Evolutionary conservation across 1,140 invertebrate genomes (phyloP).

Genomic region (Bicyclus anynana): DNA sequence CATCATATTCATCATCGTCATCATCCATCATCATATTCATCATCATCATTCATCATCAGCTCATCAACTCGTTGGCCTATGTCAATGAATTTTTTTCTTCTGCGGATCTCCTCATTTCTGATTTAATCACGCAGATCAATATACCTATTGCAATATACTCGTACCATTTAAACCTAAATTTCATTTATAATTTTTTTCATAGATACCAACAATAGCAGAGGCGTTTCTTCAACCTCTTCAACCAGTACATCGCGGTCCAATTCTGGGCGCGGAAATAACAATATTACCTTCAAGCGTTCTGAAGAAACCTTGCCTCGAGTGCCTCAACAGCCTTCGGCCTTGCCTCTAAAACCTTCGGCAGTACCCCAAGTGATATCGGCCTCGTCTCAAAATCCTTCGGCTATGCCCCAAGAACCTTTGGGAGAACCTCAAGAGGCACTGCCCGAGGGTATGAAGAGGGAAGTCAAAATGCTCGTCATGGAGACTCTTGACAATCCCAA

Average conservation of each 20-base stretch:
- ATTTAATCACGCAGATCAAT: too few species aligned
- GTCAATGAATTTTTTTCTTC: too few species aligned
- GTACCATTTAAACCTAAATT: too few species aligned
- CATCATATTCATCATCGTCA: too few species aligned
- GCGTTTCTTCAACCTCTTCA: too few species aligned
- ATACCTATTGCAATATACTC: too few species aligned
- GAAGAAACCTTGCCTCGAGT: conserved; percentile 21
- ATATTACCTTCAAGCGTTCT: conserved; percentile 14
- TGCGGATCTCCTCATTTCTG: too few species aligned
- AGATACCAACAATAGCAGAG: conserved; percentile 36
- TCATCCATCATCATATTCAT: too few species aligned
- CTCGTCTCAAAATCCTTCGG: conserved; percentile 2
- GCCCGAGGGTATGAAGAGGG: conserved; percentile 42
- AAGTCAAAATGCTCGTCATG: conserved; percentile 47
- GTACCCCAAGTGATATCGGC: conserved; percentile 18
- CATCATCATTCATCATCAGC: too few species aligned
- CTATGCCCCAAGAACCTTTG: conserved; percentile 37
- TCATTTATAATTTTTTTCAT: not conserved
- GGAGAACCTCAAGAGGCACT: conserved; percentile 48
- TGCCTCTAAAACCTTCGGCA: too few species aligned
- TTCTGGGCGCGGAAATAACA: conserved; percentile 38
- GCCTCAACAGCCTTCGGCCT: too few species aligned
- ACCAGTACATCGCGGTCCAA: conserved; percentile 42
- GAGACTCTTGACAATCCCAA: conserved; percentile 45
- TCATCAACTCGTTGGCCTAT: too few species aligned